phyloP scores from a whole-genome alignment of 2,888 invertebrate species.

The Desoria tigrina region DNA sequence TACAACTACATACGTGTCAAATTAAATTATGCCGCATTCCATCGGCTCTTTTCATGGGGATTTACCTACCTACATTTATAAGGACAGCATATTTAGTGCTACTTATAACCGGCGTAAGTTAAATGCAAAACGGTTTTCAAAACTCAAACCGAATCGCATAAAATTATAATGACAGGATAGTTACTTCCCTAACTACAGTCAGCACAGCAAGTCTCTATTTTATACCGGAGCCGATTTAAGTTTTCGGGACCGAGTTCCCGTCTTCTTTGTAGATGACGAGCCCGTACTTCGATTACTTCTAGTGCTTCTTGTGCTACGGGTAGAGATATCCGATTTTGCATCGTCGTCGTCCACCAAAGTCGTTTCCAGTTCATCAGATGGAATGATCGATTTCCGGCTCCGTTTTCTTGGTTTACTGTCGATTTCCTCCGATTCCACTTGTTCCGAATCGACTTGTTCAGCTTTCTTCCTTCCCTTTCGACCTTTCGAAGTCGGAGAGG shows the following conservation, averaged over 20 bases:
- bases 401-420: conserved; percentile 3
- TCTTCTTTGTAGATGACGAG: conserved; percentile 7
- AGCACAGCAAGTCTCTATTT: no score
- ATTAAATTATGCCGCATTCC: no score
- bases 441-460: conserved; percentile 7
- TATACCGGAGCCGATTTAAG: conserved; percentile 3
- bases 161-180: no score
- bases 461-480: neutral
- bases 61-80: no score
- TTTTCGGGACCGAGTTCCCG: neutral
- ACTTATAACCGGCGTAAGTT: no score
- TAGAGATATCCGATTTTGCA: conserved; percentile 22
- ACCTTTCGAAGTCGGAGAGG: conserved; percentile 6
- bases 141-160: no score
- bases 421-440: neutral
- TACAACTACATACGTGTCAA: no score
- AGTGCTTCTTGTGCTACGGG: conserved; percentile 7
- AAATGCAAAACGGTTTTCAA: no score
- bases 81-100: no score
- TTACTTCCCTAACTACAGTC: no score
- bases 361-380: neutral
- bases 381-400: neutral
- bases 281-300: conserved; percentile 8
- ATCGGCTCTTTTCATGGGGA: no score
- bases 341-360: conserved; percentile 10